Percentiles rank a stretch among this genome's conserved stretches.
phyloP scores from a whole-genome alignment of 2,888 invertebrate species.

The Mythimna pallens region DNA sequence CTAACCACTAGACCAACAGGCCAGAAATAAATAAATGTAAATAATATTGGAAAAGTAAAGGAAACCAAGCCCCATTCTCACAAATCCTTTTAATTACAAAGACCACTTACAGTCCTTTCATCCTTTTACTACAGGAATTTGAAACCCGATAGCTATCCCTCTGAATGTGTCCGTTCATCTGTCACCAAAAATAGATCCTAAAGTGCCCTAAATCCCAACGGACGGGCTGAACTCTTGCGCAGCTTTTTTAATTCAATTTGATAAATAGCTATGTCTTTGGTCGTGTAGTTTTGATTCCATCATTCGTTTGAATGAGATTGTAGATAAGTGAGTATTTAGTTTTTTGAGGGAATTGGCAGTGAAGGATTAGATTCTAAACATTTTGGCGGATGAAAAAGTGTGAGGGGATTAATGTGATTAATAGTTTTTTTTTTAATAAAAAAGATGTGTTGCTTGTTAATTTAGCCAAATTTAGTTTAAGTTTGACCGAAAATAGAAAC shows the following conservation, averaged over 20 bases:
- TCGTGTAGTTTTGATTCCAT: slow-evolving; percentile 59
- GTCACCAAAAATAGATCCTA: slow-evolving; percentile 62
- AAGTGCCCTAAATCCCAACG: slow-evolving; percentile 65
- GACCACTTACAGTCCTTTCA: slow-evolving; percentile 44
- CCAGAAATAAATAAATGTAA: too few relatives aligned
- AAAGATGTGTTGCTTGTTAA: not conserved
- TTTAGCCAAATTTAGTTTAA: not conserved
- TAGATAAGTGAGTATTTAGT: slow-evolving; percentile 29
- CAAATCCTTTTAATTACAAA: slow-evolving; percentile 48
- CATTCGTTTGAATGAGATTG: slow-evolving; percentile 43
- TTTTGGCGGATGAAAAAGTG: slow-evolving; percentile 11
- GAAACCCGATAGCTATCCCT: slow-evolving; percentile 50
- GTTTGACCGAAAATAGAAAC: slow-evolving; percentile 1
- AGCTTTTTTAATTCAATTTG: slow-evolving; percentile 60
- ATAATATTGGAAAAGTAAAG: slow-evolving; percentile 1
- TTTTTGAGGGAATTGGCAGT: slow-evolving; percentile 28
- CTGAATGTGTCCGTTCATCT: slow-evolving; percentile 46
- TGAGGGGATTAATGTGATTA: slow-evolving; percentile 4
- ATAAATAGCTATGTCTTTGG: slow-evolving; percentile 56
- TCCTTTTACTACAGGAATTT: slow-evolving; percentile 64
- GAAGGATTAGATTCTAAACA: slow-evolving; percentile 34
- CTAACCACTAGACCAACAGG: too few relatives aligned
- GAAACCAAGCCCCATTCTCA: slow-evolving; percentile 17
- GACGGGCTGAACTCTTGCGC: slow-evolving; percentile 64
- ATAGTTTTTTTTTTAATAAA: not conserved